Base-by-base conservation (phyloP, 2,113 vertebrate genomes). In the Euleptes europaea region DNA sequence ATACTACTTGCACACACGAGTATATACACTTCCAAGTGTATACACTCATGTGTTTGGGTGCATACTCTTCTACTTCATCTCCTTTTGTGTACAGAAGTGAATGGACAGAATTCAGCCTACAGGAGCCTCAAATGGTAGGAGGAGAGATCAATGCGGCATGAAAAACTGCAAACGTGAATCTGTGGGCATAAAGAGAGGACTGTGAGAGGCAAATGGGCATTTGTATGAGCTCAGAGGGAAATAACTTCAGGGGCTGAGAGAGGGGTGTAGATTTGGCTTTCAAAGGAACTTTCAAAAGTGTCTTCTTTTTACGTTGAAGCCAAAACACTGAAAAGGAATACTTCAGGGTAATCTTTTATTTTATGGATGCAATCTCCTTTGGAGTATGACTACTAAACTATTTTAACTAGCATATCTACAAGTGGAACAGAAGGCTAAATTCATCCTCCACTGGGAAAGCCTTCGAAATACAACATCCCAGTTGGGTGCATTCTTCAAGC, bases 381-480 rank as follows among this genome's bases (percentile, higher is more conserved):
- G 40, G n/a, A 65, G n/a, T 63, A 72, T 60, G 42, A 40, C 4
- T 26, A 54, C 33, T 51, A 65, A 77, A 23, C 63, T 78, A 40
- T 71, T 65, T 47, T 38, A 69, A 74, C 33, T 49, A 54, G 54
- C 31, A 31, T 38, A 57, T 54, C 57, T 71, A 10, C 38, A 71
- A 73, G 33, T 49, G 26, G 42, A 38, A 49, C 47, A 33, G n/a
- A 54, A 17, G 38, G 28, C 63, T 81, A 54, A 75, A 81, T 42
- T n/a, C 66, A 71, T 78, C 71, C 54, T 47, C 51, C 6, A 47
- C 13, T 47, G 66, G 74, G 65, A 40, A 71, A 47, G 11, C 40
- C 73, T 72, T 77, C n/a, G 74, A 87, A 83, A 87, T 63, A 85
- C 72, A 78, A 78, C 19, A 49, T 26, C 40, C 28, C 40, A 14